Base-by-base conservation (phyloP, 1,140 invertebrate genomes). In the Leptinotarsa undecemlineata region DNA sequence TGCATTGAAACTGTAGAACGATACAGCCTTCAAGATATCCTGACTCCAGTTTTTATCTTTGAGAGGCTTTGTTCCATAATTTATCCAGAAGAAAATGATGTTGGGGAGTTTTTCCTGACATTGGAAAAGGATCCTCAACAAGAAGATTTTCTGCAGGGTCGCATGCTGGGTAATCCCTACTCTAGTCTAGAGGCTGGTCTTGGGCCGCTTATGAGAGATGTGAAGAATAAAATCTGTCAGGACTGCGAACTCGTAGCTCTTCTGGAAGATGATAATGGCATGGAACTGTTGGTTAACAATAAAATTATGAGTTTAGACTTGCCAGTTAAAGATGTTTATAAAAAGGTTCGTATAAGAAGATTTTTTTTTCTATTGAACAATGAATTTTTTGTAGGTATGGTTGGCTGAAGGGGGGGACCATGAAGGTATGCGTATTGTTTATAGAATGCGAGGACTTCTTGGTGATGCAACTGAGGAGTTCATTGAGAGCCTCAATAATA, bases 381-480 rank as follows among this genome's bases (percentile, higher is more conserved):
- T 64, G 21, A 23, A 33, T 75, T 67, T 51, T 48, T 76, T 75
- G 20, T 57, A 88, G 87, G 88, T 94, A 5, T 98, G 96, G 96
- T 87, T 96, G 11, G 90, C 92, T 13, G 94, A 95, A 76, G 93
- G 93, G 48, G 93, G 92, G 5, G 94, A 96, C 72, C 92, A 92
- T 57, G 96, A 97, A 82, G 93, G 96, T 0, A 99, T 99, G 98
- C 90, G 96, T n/a, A 93, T 99, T 8, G 93, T 99, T n/a, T 99
- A 99, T 86, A 91, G 98, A 66, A 99, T 99, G 96, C 89, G 97
- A n/a, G 98, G 98, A 4, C 86, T 99, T 23, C 89, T 99, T 5
- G 98, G 98, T 13, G 98, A 99, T 87, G 97, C 98, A 1, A 99
- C 98, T 0, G 98, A 99, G 84, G 97, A 99, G 86, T 99, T 99